Base-by-base conservation (phyloP, 1,140 invertebrate genomes). In the Drosophila sproati region DNA sequence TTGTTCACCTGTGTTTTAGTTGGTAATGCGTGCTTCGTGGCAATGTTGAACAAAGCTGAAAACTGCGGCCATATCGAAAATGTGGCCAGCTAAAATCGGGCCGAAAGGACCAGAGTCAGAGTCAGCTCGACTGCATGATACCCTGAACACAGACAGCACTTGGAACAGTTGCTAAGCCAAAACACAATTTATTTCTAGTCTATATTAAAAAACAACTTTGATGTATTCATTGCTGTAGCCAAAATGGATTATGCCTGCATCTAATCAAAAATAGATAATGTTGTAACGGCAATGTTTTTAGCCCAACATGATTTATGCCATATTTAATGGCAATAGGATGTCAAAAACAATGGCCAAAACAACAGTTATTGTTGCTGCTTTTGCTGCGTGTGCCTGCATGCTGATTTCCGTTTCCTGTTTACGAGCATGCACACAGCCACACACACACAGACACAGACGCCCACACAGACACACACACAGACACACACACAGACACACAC, bases 381-480 rank as follows among this genome's bases (percentile, higher is more conserved):
- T 45, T 29, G 54, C 59, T 55, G 69, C 74, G 77, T 80, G 74
- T 61, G 74, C 47, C 41, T 77, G 77, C 77, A 80, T 77, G 77
- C 77, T 77, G 77, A 80, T 80, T 73, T 80, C 77, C 77, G 69
- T 80, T 77, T 77, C 74, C 77, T 64, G 69, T 79, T 80, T 80
- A 80, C 70, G 55, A 73, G 45, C 60, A 57, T 47, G 41, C 73
- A 67, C 34, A 78, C 60, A 39, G 31, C 47, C 54, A 47, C 59
- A 70, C 51, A 63, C 10, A 43, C 47, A 4, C 48, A n/a, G 37
- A 4, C 48, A n/a, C 73, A 67, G 37, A 4, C 48, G 47, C 54
- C 39, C 10, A 43, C 47, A 4, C 48, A n/a, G 37, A 4, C 48
- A n/a, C 73, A 67, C 34, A 78, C 60, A 39, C 20, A 20, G 0